Evolutionary conservation across 2,888 invertebrate genomes (phyloP).

Genomic region (Lamellibrachia columna): DNA sequence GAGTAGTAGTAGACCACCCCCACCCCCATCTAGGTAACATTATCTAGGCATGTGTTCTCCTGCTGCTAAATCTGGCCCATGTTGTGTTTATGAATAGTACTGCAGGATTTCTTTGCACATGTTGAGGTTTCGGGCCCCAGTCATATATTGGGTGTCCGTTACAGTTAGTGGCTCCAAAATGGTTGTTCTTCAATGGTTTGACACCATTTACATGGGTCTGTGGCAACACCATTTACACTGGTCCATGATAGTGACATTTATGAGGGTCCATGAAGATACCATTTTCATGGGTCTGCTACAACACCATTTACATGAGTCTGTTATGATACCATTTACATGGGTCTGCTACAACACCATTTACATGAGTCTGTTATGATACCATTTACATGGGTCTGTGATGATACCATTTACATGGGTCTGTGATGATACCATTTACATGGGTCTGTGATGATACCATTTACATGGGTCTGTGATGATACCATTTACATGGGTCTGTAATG

Average conservation of each 20-base stretch:
- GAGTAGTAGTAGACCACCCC: neutral
- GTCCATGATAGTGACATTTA: too few species aligned
- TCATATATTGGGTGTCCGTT: neutral
- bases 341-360: too few species aligned
- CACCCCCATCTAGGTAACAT: neutral
- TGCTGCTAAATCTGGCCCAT: neutral
- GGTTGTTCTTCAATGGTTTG: neutral
- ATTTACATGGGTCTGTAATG: neutral
- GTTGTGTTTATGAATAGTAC: neutral
- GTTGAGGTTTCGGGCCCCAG: neutral
- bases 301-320: too few species aligned
- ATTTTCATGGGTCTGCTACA: too few species aligned
- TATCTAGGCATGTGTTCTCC: constrained; percentile 7
- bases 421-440: neutral
- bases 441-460: too few species aligned
- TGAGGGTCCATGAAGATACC: too few species aligned
- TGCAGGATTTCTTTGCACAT: neutral
- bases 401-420: neutral
- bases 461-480: too few species aligned
- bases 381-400: neutral
- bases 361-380: too few species aligned
- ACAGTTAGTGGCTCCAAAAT: neutral
- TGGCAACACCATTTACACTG: too few species aligned
- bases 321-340: too few species aligned
- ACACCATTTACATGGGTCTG: too few species aligned